Evolutionary conservation across 2,888 invertebrate species (phyloP), one percentile per base, ranked within the genome.

Genomic region (Acanthopleura granulata): DNA sequence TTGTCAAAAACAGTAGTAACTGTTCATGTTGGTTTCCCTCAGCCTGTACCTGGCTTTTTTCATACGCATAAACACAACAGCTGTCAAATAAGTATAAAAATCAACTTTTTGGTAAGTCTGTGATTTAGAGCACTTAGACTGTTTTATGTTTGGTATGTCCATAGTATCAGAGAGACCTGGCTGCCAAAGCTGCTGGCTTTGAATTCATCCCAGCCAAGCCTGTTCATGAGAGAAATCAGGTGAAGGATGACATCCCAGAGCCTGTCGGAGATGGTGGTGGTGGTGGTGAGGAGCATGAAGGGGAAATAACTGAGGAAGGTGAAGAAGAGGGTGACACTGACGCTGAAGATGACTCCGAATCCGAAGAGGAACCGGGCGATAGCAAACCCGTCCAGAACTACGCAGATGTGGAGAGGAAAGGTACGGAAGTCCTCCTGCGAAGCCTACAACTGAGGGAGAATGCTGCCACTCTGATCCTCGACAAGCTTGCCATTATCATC

Each of bases 401-500:
- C 18, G 49, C 75, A 0, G 79, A 82, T 12, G 76, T 78, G 16
- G 83, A 83, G 40, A 79, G 81, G 61, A 82, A 80, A 61, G 91
- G 91, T 18, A 90, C 89, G 14, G 90, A 91, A 77, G 80, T 91
- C 27, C 81, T 81, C 18, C 83, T 90, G 72, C 76, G 82, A 25
- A 84, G 86, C 76, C 79, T 90, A 69, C 86, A 89, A 80, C 82
- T 90, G 61, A 82, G 81, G 62, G 89, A 88, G 72, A 83, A 83
- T 40, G 85, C 86, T 4, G 86, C 87, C 30, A 87, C 90, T 1
- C 74, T 91, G 22, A 75, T 81, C 30, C 84, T 86, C 72, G 82
- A 85, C 50, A 85, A 85, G 72, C 76, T 91, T 0, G 78, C 81
- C 16, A 74, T 90, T 15, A 75, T 81, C n/a, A 78, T 90, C n/a